These are phyloP conservation scores for Lobophora halterata DNA, from an alignment of 2,888 invertebrate genomes.

Conservation along the genomic window DNA sequence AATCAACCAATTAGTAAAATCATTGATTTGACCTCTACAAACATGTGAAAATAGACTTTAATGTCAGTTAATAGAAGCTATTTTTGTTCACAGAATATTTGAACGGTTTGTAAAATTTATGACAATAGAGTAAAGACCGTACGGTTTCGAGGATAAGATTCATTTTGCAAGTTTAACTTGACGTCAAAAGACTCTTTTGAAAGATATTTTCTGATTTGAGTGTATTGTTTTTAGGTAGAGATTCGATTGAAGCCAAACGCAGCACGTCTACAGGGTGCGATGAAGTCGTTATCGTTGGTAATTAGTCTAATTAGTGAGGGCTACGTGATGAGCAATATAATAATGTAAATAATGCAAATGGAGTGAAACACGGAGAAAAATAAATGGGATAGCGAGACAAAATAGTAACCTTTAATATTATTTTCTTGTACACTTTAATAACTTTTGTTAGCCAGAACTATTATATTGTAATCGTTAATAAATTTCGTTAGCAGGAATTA, in stretches of 20 bases:
- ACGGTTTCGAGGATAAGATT: conserved; percentile 11
- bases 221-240: conserved; percentile 23
- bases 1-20: conserved; percentile 53
- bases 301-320: conserved; percentile 68
- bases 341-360: conserved; percentile 2
- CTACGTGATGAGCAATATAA: conserved; percentile 32
- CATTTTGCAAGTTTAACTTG: conserved; percentile 12
- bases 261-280: conserved; percentile 36
- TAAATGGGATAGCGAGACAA: too few relatives aligned
- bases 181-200: not conserved
- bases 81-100: not conserved
- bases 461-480: too few relatives aligned
- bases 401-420: too few relatives aligned
- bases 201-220: conserved; percentile 23
- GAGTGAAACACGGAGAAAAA: not conserved
- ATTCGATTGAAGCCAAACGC: not conserved
- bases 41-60: conserved; percentile 32
- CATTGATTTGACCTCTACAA: conserved; percentile 24
- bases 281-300: conserved; percentile 53
- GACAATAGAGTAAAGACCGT: conserved; percentile 11
- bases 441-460: too few relatives aligned
- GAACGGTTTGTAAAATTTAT: not conserved
- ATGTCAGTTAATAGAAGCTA: not conserved
- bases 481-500: too few relatives aligned
- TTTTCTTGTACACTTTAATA: too few relatives aligned